These are phyloP conservation scores for Chromis chromis DNA, from an alignment of 2,797 vertebrate species.

Conservation along the genomic window DNA sequence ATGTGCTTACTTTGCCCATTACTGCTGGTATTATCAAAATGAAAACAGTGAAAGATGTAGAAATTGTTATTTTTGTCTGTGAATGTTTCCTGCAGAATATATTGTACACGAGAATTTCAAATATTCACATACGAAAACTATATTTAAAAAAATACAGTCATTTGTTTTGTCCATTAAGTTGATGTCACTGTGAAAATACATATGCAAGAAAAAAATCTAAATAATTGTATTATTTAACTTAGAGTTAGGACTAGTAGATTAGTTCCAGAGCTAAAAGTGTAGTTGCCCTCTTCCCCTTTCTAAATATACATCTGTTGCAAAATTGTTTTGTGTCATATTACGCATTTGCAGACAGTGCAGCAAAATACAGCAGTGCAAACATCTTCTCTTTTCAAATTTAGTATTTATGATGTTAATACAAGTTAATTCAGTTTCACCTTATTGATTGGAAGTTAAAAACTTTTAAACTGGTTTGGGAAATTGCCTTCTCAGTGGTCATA, in stretches of 20 bases:
- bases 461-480: neutral
- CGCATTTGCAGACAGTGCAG: conserved; percentile 22
- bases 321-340: conserved; percentile 40
- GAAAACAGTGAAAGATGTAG: neutral
- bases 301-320: conserved; percentile 71
- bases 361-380: neutral
- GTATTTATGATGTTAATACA: neutral
- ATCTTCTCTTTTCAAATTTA: neutral
- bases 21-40: neutral
- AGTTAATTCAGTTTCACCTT: neutral
- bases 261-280: conserved; percentile 32
- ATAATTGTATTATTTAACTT: neutral
- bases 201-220: neutral
- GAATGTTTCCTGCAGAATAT: conserved; percentile 1
- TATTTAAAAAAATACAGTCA: neutral
- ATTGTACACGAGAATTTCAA: neutral
- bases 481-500: neutral
- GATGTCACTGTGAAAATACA: neutral
- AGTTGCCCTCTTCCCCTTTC: conserved; percentile 71
- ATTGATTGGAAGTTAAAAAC: neutral
- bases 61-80: neutral
- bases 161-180: neutral
- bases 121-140: neutral
- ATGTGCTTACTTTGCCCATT: rapidly evolving
- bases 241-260: neutral